These are phyloP conservation scores for Eupithecia pulchellata DNA, from an alignment of 2,888 invertebrate species.

Conservation along the genomic window DNA sequence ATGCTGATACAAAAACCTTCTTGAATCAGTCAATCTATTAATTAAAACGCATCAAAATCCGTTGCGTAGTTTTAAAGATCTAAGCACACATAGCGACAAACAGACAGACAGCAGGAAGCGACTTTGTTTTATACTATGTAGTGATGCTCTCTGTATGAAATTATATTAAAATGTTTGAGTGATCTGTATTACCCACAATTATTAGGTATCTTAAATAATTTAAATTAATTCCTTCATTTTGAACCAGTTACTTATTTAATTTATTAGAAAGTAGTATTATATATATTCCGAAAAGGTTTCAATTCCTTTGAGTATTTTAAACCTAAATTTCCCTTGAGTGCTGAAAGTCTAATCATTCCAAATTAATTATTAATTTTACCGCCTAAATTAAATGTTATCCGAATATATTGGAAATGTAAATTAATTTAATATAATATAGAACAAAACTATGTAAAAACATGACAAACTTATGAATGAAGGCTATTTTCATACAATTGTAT, in stretches of 20 bases:
- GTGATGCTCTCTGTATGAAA: neutral
- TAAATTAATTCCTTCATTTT: too few species aligned
- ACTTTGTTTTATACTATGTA: too few species aligned
- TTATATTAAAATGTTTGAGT: neutral
- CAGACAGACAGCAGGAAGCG: too few species aligned
- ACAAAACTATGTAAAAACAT: neutral
- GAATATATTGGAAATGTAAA: neutral
- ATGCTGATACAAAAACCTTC: too few species aligned
- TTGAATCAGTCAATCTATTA: too few species aligned
- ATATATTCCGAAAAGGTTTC: neutral
- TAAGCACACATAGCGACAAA: too few species aligned
- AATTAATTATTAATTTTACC: constrained; percentile 23
- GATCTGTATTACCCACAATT: too few species aligned
- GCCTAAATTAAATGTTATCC: constrained; percentile 25
- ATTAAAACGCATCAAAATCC: too few species aligned
- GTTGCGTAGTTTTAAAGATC: too few species aligned
- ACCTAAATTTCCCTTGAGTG: constrained; percentile 1
- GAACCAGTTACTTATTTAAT: neutral
- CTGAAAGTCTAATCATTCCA: constrained; percentile 25
- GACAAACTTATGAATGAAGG: neutral
- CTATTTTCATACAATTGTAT: neutral
- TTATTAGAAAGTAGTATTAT: neutral
- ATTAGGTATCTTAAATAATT: too few species aligned
- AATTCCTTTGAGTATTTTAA: neutral
- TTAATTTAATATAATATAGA: neutral